A percentile compares a stretch with the other conserved stretches of the same genome.
These are phyloP conservation scores for Caerostris extrusa DNA, from an alignment of 1,140 invertebrate genomes.

Conservation along the genomic window DNA sequence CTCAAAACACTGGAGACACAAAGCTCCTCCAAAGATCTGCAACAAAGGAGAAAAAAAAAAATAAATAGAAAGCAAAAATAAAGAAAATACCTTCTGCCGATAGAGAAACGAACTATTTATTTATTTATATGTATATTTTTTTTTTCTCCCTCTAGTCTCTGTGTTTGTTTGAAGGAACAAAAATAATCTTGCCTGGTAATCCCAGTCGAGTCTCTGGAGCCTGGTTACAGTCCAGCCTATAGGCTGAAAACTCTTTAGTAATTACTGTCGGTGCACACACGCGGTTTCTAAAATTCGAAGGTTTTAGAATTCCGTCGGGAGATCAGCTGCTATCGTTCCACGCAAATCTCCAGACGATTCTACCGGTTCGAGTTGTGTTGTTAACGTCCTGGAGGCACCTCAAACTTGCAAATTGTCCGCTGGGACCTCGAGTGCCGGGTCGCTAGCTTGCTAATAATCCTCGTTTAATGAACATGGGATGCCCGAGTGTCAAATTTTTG, in stretches of 20 bases:
- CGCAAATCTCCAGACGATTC: constrained; percentile 29
- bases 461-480: constrained; percentile 70
- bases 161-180: constrained; percentile 57
- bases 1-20: constrained; percentile 46
- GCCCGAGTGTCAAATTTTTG: constrained; percentile 75
- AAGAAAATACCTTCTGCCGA: neutral
- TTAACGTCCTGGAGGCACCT: constrained; percentile 75
- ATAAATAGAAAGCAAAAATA: neutral
- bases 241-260: constrained; percentile 76
- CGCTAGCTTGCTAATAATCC: constrained; percentile 74
- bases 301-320: constrained; percentile 72
- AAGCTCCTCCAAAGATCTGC: constrained; percentile 1
- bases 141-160: constrained; percentile 19
- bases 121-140: constrained; percentile 76
- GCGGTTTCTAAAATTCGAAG: constrained; percentile 74
- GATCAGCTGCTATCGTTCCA: constrained; percentile 3
- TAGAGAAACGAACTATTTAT: constrained; percentile 57
- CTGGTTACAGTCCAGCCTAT: constrained; percentile 70
- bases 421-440: constrained; percentile 40
- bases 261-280: constrained; percentile 53
- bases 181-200: constrained; percentile 71
- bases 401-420: constrained; percentile 74
- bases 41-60: neutral
- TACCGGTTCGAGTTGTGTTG: constrained; percentile 62
- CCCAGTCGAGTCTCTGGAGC: constrained; percentile 41